Evolutionary conservation across 2,113 vertebrate genomes (phyloP).

Genomic region (Turdus rufiventris): DNA sequence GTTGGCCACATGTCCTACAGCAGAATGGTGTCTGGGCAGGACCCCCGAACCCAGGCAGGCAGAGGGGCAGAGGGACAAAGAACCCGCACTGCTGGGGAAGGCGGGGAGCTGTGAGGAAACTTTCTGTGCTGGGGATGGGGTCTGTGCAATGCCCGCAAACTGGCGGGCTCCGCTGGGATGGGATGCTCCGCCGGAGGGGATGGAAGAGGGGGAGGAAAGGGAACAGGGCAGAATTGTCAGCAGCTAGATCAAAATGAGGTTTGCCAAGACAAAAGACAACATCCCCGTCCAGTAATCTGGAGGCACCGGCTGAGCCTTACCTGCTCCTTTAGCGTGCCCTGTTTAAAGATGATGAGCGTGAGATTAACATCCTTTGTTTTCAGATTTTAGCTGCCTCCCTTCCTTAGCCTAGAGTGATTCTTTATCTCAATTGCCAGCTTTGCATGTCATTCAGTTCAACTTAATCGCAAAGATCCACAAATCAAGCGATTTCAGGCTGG

Average conservation of each 20-base stretch:
- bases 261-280: slow-evolving; percentile 15
- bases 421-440: slow-evolving; percentile 67
- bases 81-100: not conserved
- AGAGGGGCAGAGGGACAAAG: not conserved
- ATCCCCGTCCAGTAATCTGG: not conserved
- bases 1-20: not conserved
- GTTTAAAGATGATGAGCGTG: slow-evolving; percentile 26
- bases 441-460: slow-evolving; percentile 60
- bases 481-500: slow-evolving; percentile 58
- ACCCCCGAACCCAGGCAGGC: not conserved
- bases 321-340: not conserved
- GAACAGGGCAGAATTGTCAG: not conserved
- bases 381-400: slow-evolving; percentile 7
- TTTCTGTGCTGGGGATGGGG: not conserved
- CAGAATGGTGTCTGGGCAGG: not conserved
- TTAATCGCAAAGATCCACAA: slow-evolving; percentile 62
- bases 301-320: not conserved
- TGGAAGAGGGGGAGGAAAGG: not conserved
- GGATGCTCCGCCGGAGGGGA: not conserved
- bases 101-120: not conserved
- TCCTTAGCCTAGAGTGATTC: slow-evolving; percentile 43
- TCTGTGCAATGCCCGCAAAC: not conserved
- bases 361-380: slow-evolving; percentile 63
- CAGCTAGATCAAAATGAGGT: slow-evolving; percentile 24
- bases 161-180: not conserved